These are phyloP conservation scores for Anisognathus igniventris DNA, from an alignment of 2,797 vertebrate genomes.

Conservation along the genomic window DNA sequence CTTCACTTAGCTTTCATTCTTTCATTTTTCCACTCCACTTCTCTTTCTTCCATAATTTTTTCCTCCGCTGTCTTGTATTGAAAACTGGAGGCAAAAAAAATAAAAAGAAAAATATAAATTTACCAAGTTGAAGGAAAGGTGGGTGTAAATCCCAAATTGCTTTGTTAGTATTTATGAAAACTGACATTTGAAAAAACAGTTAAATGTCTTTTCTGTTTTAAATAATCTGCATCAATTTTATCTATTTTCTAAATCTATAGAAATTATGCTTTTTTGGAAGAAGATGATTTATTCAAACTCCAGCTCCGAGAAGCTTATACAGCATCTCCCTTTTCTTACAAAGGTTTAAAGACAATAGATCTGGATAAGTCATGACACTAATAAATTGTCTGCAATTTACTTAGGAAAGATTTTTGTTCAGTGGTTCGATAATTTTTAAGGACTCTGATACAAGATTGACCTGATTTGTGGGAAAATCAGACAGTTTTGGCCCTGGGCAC, in stretches of 20 bases:
- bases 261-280: neutral
- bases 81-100: neutral
- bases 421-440: neutral
- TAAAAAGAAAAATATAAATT: neutral
- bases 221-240: neutral
- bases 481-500: neutral
- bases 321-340: neutral
- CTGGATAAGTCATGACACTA: neutral
- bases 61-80: neutral
- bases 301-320: neutral
- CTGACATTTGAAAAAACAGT: neutral
- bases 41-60: neutral
- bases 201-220: neutral
- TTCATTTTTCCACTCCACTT: neutral
- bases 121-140: neutral
- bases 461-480: neutral
- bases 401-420: neutral
- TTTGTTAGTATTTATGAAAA: neutral
- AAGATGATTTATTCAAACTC: neutral
- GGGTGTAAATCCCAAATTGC: neutral
- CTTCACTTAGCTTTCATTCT: neutral
- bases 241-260: neutral
- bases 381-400: neutral
- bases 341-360: neutral
- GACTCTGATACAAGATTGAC: neutral